These are phyloP conservation scores for Phthorimaea operculella DNA, from an alignment of 1,140 invertebrate genomes.

Conservation along the genomic window DNA sequence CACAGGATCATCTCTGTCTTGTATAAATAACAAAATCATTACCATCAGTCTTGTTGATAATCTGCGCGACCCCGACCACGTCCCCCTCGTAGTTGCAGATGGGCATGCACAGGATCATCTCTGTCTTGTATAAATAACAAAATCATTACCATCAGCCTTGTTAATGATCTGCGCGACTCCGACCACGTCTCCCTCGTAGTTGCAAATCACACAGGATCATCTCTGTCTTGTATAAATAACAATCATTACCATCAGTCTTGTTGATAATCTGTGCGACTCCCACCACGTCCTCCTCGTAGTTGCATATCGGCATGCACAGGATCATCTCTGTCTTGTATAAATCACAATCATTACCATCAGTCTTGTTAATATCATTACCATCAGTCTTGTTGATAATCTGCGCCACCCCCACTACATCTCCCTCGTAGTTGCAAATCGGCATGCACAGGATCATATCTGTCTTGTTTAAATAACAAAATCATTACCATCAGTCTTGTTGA, in stretches of 20 bases:
- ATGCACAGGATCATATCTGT: conserved; percentile 92
- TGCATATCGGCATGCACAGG: conserved; percentile 81
- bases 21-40: too few relatives aligned
- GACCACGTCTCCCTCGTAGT: conserved; percentile 80
- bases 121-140: conserved; percentile 95
- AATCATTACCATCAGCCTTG: conserved; percentile 86
- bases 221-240: conserved; percentile 93
- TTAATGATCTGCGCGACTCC: conserved; percentile 98
- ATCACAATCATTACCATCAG: conserved; percentile 79
- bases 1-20: conserved; percentile 91
- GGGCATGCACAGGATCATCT: conserved; percentile 91
- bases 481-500: conserved; percentile 91
- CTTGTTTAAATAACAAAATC: too few relatives aligned
- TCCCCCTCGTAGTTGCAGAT: conserved; percentile 65
- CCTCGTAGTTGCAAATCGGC: conserved; percentile 64
- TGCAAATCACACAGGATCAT: conserved; percentile 80
- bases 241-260: conserved; percentile 86
- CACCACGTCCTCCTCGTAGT: conserved; percentile 80
- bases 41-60: conserved; percentile 94
- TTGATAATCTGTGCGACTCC: conserved; percentile 98
- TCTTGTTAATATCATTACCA: conserved; percentile 92
- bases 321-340: conserved; percentile 93
- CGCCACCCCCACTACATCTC: conserved; percentile 95
- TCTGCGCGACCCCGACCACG: conserved; percentile 96
- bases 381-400: conserved; percentile 98